Evolutionary conservation across 92 coral and sea anemone species (phyloP).

Genomic region (Montipora capitata): DNA sequence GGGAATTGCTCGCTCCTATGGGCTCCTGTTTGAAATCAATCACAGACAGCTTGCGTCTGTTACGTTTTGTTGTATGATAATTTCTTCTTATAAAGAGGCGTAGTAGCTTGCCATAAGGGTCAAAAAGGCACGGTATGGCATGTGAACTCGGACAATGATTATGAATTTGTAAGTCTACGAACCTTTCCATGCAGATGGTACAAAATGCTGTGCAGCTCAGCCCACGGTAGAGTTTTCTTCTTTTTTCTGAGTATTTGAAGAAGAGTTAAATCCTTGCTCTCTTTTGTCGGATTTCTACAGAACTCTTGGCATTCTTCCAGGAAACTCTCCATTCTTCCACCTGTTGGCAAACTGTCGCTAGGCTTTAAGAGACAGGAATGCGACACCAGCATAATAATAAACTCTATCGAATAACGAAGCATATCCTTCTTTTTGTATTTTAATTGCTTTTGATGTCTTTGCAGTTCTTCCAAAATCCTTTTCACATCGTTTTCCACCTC

Average conservation of each 20-base stretch:
- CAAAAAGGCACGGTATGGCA: no score
- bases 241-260: not conserved
- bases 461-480: slow-evolving; percentile 3
- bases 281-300: not conserved
- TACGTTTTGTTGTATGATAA: no score
- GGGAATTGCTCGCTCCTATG: no score
- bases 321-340: not conserved
- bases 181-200: slow-evolving; percentile 35
- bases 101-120: no score
- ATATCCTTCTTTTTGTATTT: slow-evolving; percentile 5
- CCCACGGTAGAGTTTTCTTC: slow-evolving; percentile 2
- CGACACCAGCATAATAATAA: not conserved
- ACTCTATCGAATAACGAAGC: slow-evolving; percentile 37
- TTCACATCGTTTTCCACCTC: not conserved
- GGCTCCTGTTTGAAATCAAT: no score
- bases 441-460: not conserved
- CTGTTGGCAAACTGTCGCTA: not conserved
- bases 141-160: no score
- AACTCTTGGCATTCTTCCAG: slow-evolving; percentile 23
- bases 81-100: no score
- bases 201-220: slow-evolving; percentile 34
- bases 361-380: not conserved
- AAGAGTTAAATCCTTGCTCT: slow-evolving; percentile 1
- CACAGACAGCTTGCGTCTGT: no score
- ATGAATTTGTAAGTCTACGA: not conserved